A percentile compares a stretch with the other conserved stretches of the same genome.
phyloP scores from a whole-genome alignment of 2,797 vertebrate genomes.

The Podarcis lilfordi region DNA sequence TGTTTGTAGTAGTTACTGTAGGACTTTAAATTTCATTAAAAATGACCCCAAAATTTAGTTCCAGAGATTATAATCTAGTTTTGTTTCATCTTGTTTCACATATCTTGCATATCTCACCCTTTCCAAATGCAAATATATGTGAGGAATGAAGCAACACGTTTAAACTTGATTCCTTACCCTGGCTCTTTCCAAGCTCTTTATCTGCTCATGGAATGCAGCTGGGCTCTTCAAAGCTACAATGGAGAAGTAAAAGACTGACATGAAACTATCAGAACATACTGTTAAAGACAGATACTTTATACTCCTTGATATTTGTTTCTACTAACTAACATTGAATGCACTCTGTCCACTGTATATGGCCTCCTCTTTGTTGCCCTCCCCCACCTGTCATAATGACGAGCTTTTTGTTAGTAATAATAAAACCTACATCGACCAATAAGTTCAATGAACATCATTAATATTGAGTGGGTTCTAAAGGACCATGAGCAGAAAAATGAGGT shows the following conservation, averaged over 20 bases:
- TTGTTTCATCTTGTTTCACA: background rate
- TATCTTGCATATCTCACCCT: background rate
- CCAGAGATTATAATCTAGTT: background rate
- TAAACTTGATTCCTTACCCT: conserved; percentile 82
- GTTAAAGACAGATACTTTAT: background rate
- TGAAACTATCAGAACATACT: background rate
- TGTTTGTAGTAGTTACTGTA: background rate
- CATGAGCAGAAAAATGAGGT: background rate
- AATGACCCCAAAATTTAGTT: background rate
- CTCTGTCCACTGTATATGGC: background rate
- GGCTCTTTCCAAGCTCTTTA: conserved; percentile 94
- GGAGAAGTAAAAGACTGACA: conserved; percentile 54
- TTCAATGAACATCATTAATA: background rate
- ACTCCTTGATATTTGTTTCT: background rate
- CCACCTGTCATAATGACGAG: background rate
- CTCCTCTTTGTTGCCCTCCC: too few species aligned
- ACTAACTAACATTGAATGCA: background rate
- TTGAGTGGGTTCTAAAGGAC: background rate
- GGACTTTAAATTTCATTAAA: background rate
- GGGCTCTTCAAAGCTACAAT: conserved; percentile 94
- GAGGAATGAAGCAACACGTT: conserved; percentile 35
- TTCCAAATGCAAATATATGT: conserved; percentile 31
- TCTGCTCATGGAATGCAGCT: conserved; percentile 94
- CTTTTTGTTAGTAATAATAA: background rate
- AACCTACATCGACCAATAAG: background rate